Evolutionary conservation across 2,888 invertebrate species (phyloP).

Genomic region (Tinea semifulvella): DNA sequence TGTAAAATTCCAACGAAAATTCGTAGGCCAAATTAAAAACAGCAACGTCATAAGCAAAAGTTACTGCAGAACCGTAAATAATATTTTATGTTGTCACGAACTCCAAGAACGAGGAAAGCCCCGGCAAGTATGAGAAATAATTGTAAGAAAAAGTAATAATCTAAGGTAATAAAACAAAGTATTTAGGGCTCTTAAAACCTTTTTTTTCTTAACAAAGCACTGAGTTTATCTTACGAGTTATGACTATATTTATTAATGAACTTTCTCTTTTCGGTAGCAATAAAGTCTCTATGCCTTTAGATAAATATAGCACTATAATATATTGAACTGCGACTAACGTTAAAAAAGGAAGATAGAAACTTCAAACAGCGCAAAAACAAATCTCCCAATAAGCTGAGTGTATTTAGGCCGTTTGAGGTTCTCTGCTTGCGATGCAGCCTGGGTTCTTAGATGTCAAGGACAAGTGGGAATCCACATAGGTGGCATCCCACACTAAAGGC

Average conservation of each 20-base stretch:
- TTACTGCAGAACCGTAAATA: conserved; percentile 21
- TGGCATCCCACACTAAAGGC: too few relatives aligned
- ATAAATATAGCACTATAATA: too few relatives aligned
- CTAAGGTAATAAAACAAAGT: conserved; percentile 13
- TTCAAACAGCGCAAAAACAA: too few relatives aligned
- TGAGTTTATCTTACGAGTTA: background rate
- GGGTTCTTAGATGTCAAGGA: too few relatives aligned
- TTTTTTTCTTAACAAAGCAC: conserved; percentile 6
- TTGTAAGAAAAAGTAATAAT: conserved; percentile 16
- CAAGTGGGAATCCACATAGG: too few relatives aligned
- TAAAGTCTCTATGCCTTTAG: too few relatives aligned
- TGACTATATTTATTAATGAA: conserved; percentile 4
- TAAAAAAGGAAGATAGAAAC: too few relatives aligned
- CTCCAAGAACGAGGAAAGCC: background rate
- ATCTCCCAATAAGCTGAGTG: too few relatives aligned
- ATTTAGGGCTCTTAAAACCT: conserved; percentile 12
- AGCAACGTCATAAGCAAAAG: conserved; percentile 11
- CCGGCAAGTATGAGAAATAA: conserved; percentile 14
- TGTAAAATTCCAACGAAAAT: conserved; percentile 1
- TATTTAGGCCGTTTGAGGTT: too few relatives aligned
- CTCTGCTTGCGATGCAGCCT: too few relatives aligned
- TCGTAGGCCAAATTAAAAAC: conserved; percentile 11
- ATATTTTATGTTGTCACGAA: conserved; percentile 21
- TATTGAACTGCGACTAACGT: too few relatives aligned
- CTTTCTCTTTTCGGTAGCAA: too few relatives aligned